These are phyloP conservation scores for Magallana gigas DNA, from an alignment of 1,140 invertebrate species.

Conservation along the genomic window DNA sequence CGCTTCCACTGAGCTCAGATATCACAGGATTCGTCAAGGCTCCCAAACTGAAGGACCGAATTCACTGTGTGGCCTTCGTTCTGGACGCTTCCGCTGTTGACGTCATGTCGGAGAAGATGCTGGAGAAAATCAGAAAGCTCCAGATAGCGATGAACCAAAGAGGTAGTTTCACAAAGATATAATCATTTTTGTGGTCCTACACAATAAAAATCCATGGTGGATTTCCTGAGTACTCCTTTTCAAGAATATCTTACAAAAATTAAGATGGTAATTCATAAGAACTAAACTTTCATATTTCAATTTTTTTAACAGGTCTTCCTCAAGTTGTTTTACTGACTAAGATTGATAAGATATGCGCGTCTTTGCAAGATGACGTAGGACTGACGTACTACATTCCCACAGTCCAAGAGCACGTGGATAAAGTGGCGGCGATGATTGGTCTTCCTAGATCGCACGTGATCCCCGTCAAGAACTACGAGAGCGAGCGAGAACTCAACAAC, in stretches of 20 bases:
- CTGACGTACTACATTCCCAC: slow-evolving; percentile 45
- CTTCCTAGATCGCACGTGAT: slow-evolving; percentile 58
- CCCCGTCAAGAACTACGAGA: slow-evolving; percentile 61
- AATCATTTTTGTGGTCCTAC: neutral
- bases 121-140: slow-evolving; percentile 45
- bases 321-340: slow-evolving; percentile 56
- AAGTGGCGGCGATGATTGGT: slow-evolving; percentile 55
- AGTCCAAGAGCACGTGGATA: slow-evolving; percentile 53
- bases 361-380: slow-evolving; percentile 46
- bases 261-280: no score
- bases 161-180: slow-evolving; percentile 39
- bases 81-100: slow-evolving; percentile 42
- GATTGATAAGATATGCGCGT: slow-evolving; percentile 51
- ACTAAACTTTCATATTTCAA: neutral
- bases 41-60: slow-evolving; percentile 35
- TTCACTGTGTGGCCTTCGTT: slow-evolving; percentile 51
- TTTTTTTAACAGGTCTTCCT: slow-evolving; percentile 42
- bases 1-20: slow-evolving; percentile 40
- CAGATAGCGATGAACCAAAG: slow-evolving; percentile 47
- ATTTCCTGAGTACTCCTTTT: no score
- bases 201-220: neutral
- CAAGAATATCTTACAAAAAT: no score
- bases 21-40: slow-evolving; percentile 2
- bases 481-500: slow-evolving; percentile 54
- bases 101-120: slow-evolving; percentile 47